phyloP scores from a whole-genome alignment of 2,113 vertebrate species.

The Chaetodon trifascialis region DNA sequence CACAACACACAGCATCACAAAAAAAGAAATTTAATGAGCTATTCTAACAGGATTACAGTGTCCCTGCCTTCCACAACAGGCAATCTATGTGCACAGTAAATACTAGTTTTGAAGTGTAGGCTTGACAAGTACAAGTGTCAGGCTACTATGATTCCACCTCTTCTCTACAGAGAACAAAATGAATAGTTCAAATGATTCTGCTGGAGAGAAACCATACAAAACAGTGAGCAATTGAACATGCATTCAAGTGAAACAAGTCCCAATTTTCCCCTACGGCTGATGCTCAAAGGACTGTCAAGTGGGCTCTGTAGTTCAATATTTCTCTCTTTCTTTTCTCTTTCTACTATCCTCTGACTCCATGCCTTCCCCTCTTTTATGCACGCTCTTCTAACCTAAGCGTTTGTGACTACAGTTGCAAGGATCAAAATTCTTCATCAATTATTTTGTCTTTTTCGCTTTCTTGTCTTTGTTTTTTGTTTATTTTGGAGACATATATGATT shows the following conservation, averaged over 20 bases:
- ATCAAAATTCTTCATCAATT: background rate
- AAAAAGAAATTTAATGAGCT: slow-evolving; percentile 26
- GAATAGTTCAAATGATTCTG: slow-evolving; percentile 63
- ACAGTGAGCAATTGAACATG: slow-evolving; percentile 62
- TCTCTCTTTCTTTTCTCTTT: slow-evolving; percentile 13
- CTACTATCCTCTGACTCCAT: slow-evolving; percentile 25
- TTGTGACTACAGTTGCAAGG: background rate
- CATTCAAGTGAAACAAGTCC: slow-evolving; percentile 64
- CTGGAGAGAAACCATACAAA: slow-evolving; percentile 57
- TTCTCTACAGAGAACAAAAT: slow-evolving; percentile 40
- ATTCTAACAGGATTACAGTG: background rate
- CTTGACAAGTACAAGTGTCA: slow-evolving; percentile 52
- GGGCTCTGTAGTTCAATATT: slow-evolving; percentile 33
- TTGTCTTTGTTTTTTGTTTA: background rate
- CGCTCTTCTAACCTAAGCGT: slow-evolving; percentile 12
- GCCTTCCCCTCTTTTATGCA: background rate
- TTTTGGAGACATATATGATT: background rate
- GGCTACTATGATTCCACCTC: slow-evolving; percentile 46
- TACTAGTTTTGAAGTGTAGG: slow-evolving; percentile 25
- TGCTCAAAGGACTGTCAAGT: slow-evolving; percentile 63
- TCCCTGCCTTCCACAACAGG: slow-evolving; percentile 4
- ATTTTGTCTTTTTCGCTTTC: background rate
- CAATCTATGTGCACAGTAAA: slow-evolving; percentile 24
- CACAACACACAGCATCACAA: background rate
- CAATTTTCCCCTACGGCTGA: slow-evolving; percentile 48